These are phyloP conservation scores for Austrolebias charrua DNA, from an alignment of 2,797 vertebrate species.

Conservation along the genomic window DNA sequence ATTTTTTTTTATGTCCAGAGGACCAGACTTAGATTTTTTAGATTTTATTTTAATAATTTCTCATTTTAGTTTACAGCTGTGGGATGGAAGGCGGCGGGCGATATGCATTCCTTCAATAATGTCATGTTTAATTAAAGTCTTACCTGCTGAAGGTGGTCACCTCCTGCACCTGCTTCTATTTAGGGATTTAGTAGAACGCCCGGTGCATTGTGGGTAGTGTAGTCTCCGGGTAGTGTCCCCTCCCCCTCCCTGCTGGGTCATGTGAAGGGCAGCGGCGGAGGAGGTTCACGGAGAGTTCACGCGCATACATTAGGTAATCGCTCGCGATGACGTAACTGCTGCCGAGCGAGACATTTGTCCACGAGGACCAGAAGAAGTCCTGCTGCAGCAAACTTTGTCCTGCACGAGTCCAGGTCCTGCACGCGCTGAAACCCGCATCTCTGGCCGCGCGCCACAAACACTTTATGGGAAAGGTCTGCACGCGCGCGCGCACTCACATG, in stretches of 20 bases:
- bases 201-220: conserved; percentile 32
- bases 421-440: conserved; percentile 10
- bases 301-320: conserved; percentile 95
- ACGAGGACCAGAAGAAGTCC: conserved; percentile 73
- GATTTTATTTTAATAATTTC: too few species aligned
- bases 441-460: conserved; percentile 23
- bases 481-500: conserved; percentile 12
- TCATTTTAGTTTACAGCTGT: neutral
- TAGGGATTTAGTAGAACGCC: neutral
- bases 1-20: too few species aligned
- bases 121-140: too few species aligned
- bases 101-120: neutral
- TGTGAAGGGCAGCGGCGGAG: conserved; percentile 93
- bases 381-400: conserved; percentile 56
- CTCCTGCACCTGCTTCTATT: conserved; percentile 3
- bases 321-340: conserved; percentile 89
- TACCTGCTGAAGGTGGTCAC: neutral
- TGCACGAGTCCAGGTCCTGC: conserved; percentile 33
- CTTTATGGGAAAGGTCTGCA: conserved; percentile 7
- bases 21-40: too few species aligned
- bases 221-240: neutral
- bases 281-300: conserved; percentile 96
- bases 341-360: conserved; percentile 87
- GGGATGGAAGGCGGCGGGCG: too few species aligned
- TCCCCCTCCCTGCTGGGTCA: conserved; percentile 81